A percentile compares a stretch with the other conserved stretches of the same genome.
Conservation (phyloP, 2,888 invertebrate genomes). For the Amiota minor region DNA sequence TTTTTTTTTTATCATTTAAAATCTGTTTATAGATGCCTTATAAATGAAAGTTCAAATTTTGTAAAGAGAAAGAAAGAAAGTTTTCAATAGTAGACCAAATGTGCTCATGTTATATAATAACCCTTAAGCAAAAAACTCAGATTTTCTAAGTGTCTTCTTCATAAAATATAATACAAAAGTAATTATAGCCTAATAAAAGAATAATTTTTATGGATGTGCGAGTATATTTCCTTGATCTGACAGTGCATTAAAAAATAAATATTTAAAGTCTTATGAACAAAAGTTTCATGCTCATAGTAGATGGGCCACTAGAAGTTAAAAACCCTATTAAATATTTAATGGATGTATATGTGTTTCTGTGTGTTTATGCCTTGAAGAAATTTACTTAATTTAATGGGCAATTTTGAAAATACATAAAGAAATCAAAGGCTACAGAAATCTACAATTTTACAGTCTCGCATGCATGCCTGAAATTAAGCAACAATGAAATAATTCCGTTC, state of each 20-base stretch:
- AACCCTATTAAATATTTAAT: constrained; percentile 8
- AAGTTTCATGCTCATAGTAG: background rate
- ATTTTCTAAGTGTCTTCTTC: too few relatives aligned
- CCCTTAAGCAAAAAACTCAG: too few relatives aligned
- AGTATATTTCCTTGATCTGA: background rate
- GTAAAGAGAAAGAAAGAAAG: too few relatives aligned
- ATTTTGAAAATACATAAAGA: constrained; percentile 55
- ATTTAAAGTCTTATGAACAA: background rate
- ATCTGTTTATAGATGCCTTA: too few relatives aligned
- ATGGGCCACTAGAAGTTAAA: background rate
- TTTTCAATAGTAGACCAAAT: too few relatives aligned
- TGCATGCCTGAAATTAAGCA: constrained; percentile 21
- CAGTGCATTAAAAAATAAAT: background rate
- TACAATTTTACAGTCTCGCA: constrained; percentile 31
- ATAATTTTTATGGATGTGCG: background rate
- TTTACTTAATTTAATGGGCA: constrained; percentile 53
- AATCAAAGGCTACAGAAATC: constrained; percentile 44
- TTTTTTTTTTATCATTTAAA: too few relatives aligned
- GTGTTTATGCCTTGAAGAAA: constrained; percentile 18
- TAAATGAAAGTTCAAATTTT: too few relatives aligned
- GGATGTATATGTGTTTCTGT: background rate
- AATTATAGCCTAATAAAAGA: too few relatives aligned
- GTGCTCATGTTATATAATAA: too few relatives aligned
- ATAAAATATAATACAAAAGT: too few relatives aligned
- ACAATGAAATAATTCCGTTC: constrained; percentile 59